These are phyloP conservation scores for Hypomecis punctinalis DNA, from an alignment of 2,888 invertebrate genomes.

Conservation along the genomic window DNA sequence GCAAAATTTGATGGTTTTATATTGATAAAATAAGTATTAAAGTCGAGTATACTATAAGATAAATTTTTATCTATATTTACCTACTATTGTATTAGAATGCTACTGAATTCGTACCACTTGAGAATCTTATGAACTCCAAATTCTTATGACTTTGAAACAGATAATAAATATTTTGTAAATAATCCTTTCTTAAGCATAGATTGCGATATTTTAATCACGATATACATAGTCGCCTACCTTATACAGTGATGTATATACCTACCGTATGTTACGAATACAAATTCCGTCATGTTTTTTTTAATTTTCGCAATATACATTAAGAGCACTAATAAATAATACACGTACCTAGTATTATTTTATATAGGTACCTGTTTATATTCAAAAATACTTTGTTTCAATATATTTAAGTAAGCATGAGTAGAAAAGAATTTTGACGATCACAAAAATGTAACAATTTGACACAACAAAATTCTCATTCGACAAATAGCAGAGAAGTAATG, in stretches of 20 bases:
- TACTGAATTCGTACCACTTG: slow-evolving; percentile 78
- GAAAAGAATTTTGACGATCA: neutral
- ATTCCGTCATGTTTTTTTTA: neutral
- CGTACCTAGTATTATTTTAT: slow-evolving; percentile 23
- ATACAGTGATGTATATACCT: slow-evolving; percentile 33
- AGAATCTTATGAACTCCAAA: slow-evolving; percentile 82
- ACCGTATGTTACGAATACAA: neutral
- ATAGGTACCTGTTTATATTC: slow-evolving; percentile 31
- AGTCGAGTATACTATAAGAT: slow-evolving; percentile 74
- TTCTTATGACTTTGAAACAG: slow-evolving; percentile 82
- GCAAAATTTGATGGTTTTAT: slow-evolving; percentile 78
- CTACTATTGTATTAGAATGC: slow-evolving; percentile 76
- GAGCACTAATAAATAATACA: no score
- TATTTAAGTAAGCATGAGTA: slow-evolving; percentile 20
- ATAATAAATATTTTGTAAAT: slow-evolving; percentile 81
- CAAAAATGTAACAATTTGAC: slow-evolving; percentile 2
- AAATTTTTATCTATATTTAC: slow-evolving; percentile 79
- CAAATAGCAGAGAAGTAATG: slow-evolving; percentile 49
- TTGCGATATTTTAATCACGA: slow-evolving; percentile 62
- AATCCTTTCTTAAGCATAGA: slow-evolving; percentile 71
- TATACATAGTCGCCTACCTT: slow-evolving; percentile 55
- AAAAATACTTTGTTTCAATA: slow-evolving; percentile 12
- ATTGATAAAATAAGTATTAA: slow-evolving; percentile 63
- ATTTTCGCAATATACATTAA: slow-evolving; percentile 28
- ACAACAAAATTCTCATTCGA: slow-evolving; percentile 2